Base-by-base conservation (phyloP, 2,888 invertebrate genomes). In the Tridacna crocea region DNA sequence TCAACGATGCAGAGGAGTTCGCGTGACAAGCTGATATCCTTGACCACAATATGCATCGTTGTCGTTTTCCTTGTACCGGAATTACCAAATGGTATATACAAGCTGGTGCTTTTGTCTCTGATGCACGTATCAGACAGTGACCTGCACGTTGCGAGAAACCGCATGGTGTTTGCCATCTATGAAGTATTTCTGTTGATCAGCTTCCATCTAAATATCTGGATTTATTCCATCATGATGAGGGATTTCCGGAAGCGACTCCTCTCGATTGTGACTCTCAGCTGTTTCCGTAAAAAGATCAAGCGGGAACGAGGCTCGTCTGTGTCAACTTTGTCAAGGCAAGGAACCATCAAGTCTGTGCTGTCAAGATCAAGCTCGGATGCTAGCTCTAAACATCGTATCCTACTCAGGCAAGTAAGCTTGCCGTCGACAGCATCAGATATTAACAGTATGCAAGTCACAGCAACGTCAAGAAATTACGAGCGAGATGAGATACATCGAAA, bases 211-310 rank as follows among this genome's bases (percentile, higher is more conserved):
- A 86, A 86, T 47, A 84, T 86, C 48, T 84, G 83, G 86, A 80
- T 86, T 13, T 86, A 86, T 60, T 86, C 83, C 70, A 47, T 63
- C 22, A 86, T 86, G 86, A 86, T 86, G 83, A 66, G 70, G n/a
- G 82, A 84, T 8, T 85, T 85, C 65, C 77, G 85, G 3, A 60
- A 66, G 12, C 58, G 26, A 22, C n/a, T 79, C 22, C 2, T 83
- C 24, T 26, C 13, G n/a, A 17, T 79, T n/a, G 26, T 82, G 19
- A 76, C 79, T 12, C 68, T 79, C 26, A 75, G 73, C 19, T 46
- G n/a, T 51, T 70, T 77, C 61, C 55, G 26, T n/a, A 70, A 70
- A 51, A n/a, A 47, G 51, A 13, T 6, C 24, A 6, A 13, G 11
- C 27, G 24, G 0, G 51, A 70, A 22, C 48, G 70, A 12, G 1